Percentiles rank a stretch among this genome's conserved stretches.
Conservation (phyloP, 2,888 invertebrate species). For the Smittia sp. region DNA sequence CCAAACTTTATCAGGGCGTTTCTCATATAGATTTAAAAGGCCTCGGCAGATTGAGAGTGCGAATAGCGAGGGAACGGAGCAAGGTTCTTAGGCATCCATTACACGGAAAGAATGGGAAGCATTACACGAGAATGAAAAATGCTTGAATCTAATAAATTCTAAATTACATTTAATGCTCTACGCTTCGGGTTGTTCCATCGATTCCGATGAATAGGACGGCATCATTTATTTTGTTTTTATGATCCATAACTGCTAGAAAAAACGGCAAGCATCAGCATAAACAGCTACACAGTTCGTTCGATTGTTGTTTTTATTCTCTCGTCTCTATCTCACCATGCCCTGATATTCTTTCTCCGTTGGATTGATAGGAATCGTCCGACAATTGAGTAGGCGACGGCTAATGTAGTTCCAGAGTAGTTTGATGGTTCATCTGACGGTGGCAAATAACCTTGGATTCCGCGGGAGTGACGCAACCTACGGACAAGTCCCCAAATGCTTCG, state of each 20-base stretch:
- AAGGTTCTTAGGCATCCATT: background rate
- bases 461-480: no score
- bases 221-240: slow-evolving; percentile 27
- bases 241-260: slow-evolving; percentile 11
- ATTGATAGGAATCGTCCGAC: no score
- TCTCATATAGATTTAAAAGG: no score
- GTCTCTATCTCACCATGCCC: background rate
- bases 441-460: no score
- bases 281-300: background rate
- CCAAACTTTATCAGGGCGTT: no score
- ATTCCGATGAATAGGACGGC: slow-evolving; percentile 11
- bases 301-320: background rate
- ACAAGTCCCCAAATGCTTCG: background rate
- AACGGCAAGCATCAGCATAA: slow-evolving; percentile 29
- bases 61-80: no score
- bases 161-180: slow-evolving; percentile 24
- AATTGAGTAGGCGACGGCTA: no score
- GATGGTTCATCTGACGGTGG: no score
- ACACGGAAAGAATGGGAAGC: background rate
- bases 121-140: background rate
- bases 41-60: no score
- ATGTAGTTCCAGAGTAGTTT: no score
- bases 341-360: no score
- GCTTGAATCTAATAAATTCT: slow-evolving; percentile 22
- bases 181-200: background rate